A percentile compares a stretch with the other conserved stretches of the same genome.
These are phyloP conservation scores for Harpalus rubripes DNA, from an alignment of 2,888 invertebrate genomes.

Conservation along the genomic window DNA sequence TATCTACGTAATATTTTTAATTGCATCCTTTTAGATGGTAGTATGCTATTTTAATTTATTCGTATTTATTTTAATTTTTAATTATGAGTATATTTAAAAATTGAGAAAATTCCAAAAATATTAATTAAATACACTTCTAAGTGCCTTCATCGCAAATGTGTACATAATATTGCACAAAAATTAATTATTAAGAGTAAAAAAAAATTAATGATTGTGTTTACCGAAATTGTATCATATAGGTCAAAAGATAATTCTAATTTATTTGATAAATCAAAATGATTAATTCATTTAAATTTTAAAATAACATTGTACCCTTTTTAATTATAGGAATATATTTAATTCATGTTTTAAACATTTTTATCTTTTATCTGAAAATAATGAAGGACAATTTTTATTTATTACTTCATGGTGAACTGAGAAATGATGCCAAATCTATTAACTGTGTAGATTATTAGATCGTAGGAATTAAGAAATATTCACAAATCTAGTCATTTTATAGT, in stretches of 20 bases:
- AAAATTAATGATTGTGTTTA: not conserved
- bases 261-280: not conserved
- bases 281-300: constrained; percentile 10
- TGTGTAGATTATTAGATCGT: constrained; percentile 26
- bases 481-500: constrained; percentile 43
- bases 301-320: not conserved
- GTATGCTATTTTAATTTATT: constrained; percentile 20
- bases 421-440: constrained; percentile 28
- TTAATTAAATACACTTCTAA: constrained; percentile 8
- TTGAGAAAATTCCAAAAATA: not conserved
- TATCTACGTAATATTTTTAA: not conserved
- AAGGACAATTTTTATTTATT: constrained; percentile 12
- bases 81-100: not conserved
- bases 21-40: not conserved
- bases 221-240: constrained; percentile 17
- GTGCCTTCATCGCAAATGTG: constrained; percentile 32
- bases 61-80: constrained; percentile 25
- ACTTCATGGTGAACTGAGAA: constrained; percentile 18
- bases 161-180: constrained; percentile 9
- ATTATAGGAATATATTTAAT: not conserved
- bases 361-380: not conserved
- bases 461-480: constrained; percentile 19
- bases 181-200: not conserved
- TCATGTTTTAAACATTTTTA: not conserved
- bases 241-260: constrained; percentile 3